Percentiles rank a stretch among this genome's conserved stretches.
Conservation (phyloP, 1,140 invertebrate species). For the Carcinoscorpius rotundicauda region DNA sequence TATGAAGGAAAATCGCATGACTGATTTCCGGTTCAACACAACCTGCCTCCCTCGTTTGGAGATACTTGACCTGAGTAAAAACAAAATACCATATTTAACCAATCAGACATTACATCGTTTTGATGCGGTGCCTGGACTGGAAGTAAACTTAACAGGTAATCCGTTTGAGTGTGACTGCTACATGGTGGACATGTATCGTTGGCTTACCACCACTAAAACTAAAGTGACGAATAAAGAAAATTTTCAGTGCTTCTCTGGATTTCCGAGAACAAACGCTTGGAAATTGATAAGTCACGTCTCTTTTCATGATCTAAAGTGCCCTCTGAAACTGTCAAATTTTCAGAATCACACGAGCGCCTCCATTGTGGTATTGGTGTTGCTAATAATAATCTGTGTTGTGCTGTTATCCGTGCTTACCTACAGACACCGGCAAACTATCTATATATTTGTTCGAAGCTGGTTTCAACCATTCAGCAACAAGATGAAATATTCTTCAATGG, state of each 20-base stretch:
- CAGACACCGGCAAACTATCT: conserved; percentile 8
- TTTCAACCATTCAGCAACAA: conserved; percentile 7
- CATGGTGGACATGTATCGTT: conserved; percentile 46
- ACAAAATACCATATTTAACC: conserved; percentile 47
- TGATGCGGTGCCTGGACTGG: conserved; percentile 39
- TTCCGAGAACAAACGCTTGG: conserved; percentile 6
- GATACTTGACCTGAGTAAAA: conserved; percentile 55
- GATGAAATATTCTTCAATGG: conserved; percentile 16
- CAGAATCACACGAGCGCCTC: conserved; percentile 8
- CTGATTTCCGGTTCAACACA: conserved; percentile 49
- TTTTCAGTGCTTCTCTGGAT: conserved; percentile 12
- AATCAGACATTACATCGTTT: conserved; percentile 44
- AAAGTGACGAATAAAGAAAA: conserved; percentile 5
- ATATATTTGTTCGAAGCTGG: neutral
- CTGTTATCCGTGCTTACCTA: conserved; percentile 4
- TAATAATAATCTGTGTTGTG: neutral
- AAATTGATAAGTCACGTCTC: conserved; percentile 1
- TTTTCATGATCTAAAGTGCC: conserved; percentile 7
- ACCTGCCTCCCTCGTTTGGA: conserved; percentile 51
- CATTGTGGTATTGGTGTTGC: conserved; percentile 6
- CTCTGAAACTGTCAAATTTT: neutral
- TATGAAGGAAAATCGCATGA: conserved; percentile 48
- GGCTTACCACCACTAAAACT: conserved; percentile 35
- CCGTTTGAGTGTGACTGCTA: conserved; percentile 53
- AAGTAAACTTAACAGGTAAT: conserved; percentile 53